Evolutionary conservation across 2,113 vertebrate genomes (phyloP), one percentile per base, ranked within the genome.

Genomic region (Aptenodytes forsteri): DNA sequence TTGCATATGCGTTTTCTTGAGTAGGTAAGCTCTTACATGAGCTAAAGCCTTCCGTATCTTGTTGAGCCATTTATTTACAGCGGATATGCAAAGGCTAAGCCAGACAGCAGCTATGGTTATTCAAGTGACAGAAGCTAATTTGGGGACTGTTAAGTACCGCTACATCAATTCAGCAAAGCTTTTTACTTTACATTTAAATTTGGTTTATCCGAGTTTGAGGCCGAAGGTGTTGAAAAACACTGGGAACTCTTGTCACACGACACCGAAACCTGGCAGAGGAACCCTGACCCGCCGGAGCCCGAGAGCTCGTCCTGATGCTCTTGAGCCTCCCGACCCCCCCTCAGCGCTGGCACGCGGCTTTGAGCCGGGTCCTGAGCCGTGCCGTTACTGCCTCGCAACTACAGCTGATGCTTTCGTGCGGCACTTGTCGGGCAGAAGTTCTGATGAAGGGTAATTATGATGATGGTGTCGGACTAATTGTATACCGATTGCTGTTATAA

Each of bases 181-280:
- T 78, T 78, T 49, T 22, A 22, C 34, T 50, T n/a, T 30, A 54
- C 7, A 9, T 90, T 94, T 56, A 54, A 54, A 83, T 54, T 16
- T 10, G 61, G 12, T 49, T 89, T 38, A 32, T 58, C 42, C 7
- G 0, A 50, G 54, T 67, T 70, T 42, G 40, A 78, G 59, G 72
- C 38, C 22, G 52, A 38, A 44, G 38, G 67, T 44, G 16, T 7
- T 34, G 52, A 52, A 40, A 73, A 77, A 52, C 29, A 20, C 8
- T 2, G 12, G 55, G 32, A 55, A 15, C 0, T 0, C n/a, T 4
- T 4, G n/a, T 65, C 6, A 6, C 5, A 7, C 1, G 22, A 20
- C 66, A 11, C 29, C 3, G 2, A 49, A 55, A 72, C 15, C 38
- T 20, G 16, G 55, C 17, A 12, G 12, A 54, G 65, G 69, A 78